These are phyloP conservation scores for Tachina grossa DNA, from an alignment of 2,888 invertebrate species.

Conservation along the genomic window DNA sequence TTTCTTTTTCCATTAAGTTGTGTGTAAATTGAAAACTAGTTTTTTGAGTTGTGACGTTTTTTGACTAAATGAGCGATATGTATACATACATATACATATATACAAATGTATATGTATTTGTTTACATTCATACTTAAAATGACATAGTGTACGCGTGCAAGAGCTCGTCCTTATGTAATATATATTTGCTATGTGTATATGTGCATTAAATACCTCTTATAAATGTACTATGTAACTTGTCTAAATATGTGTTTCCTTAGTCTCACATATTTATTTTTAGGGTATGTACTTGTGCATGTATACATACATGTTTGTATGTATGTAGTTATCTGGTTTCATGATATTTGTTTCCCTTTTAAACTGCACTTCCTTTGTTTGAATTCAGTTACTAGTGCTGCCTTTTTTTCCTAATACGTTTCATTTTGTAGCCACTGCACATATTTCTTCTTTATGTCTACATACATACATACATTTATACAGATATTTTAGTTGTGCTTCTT, in stretches of 20 bases:
- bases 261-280: neutral
- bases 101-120: too few relatives aligned
- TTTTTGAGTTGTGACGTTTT: too few relatives aligned
- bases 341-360: slow-evolving; percentile 39
- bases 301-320: neutral
- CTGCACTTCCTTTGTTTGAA: slow-evolving; percentile 55
- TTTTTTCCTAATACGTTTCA: neutral
- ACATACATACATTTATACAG: neutral
- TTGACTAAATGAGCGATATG: too few relatives aligned
- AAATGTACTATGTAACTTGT: too few relatives aligned
- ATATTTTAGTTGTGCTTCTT: slow-evolving; percentile 20
- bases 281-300: neutral
- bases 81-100: too few relatives aligned
- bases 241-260: neutral
- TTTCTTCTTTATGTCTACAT: neutral
- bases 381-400: slow-evolving; percentile 21
- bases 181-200: neutral
- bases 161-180: neutral
- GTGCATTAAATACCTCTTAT: neutral
- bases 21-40: too few relatives aligned
- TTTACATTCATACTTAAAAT: neutral
- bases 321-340: slow-evolving; percentile 21
- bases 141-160: neutral
- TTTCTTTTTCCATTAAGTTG: too few relatives aligned
- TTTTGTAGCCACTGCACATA: slow-evolving; percentile 1